These are phyloP conservation scores for Nephrotoma flavescens DNA, from an alignment of 2,888 invertebrate genomes.

Conservation along the genomic window DNA sequence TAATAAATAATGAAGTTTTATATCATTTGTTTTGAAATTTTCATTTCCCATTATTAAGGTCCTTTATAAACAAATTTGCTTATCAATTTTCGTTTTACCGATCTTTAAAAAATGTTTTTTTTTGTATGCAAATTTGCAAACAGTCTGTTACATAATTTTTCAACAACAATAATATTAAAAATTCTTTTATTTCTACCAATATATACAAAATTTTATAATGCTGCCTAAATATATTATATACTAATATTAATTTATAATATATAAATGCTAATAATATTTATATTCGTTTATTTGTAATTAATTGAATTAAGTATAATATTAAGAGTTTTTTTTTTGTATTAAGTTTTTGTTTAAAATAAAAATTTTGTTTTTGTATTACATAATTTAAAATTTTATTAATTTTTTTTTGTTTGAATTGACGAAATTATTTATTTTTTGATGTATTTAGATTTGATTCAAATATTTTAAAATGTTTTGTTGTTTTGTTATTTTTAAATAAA, in stretches of 20 bases:
- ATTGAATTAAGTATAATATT: background rate
- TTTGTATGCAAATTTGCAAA: background rate
- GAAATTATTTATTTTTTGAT: background rate
- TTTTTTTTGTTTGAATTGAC: background rate
- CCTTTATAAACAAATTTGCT: background rate
- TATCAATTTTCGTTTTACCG: background rate
- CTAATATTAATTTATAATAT: background rate
- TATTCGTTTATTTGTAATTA: background rate
- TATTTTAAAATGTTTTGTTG: background rate
- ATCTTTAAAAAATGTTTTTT: background rate
- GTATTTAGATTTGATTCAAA: background rate
- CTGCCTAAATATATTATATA: background rate
- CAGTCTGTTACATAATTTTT: background rate
- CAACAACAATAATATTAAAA: background rate
- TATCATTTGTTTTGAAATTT: background rate
- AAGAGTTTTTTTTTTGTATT: background rate
- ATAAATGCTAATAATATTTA: background rate
- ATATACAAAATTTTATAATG: background rate
- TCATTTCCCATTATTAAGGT: too few species aligned
- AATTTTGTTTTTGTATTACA: background rate
- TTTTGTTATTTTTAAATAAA: background rate
- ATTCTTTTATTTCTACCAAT: background rate
- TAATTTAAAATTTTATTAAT: background rate
- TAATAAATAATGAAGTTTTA: background rate
- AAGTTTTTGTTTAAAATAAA: background rate